phyloP scores from a whole-genome alignment of 2,797 vertebrate genomes.

The Cichlasoma orientale region DNA sequence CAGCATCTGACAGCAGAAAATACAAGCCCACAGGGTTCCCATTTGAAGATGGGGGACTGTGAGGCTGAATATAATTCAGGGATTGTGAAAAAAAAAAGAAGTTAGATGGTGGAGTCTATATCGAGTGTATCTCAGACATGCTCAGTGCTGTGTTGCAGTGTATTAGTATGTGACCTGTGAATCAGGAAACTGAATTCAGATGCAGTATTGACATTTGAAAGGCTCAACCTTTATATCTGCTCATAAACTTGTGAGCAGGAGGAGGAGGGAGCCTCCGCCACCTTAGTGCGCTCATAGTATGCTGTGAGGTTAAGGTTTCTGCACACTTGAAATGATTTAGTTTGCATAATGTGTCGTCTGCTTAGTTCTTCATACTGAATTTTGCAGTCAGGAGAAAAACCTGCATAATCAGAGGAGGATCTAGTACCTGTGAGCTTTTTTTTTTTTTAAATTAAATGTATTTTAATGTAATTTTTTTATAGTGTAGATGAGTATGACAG shows the following conservation, averaged over 20 bases:
- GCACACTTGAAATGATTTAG: neutral
- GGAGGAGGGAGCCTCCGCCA: neutral
- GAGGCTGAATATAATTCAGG: constrained; percentile 61
- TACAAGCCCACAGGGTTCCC: constrained; percentile 52
- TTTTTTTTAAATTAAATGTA: neutral
- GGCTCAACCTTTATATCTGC: constrained; percentile 25
- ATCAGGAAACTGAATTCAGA: constrained; percentile 27
- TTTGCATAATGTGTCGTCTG: neutral
- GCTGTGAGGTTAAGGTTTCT: neutral
- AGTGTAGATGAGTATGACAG: too few species aligned
- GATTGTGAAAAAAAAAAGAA: constrained; percentile 33
- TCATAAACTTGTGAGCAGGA: constrained; percentile 7
- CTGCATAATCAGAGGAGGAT: neutral
- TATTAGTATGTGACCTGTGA: constrained; percentile 60
- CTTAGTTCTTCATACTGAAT: neutral
- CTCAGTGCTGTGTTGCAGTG: constrained; percentile 29
- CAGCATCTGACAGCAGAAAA: constrained; percentile 60
- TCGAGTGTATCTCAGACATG: constrained; percentile 27
- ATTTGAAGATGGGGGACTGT: constrained; percentile 54
- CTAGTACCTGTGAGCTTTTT: neutral
- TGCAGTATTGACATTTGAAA: constrained; percentile 58
- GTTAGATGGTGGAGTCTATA: constrained; percentile 30
- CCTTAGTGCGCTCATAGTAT: neutral
- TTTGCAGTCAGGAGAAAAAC: neutral
- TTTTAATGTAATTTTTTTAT: too few species aligned